A percentile compares a stretch with the other conserved stretches of the same genome.
These are phyloP conservation scores for Pangasius krempfi DNA, from an alignment of 2,797 vertebrate species.

Conservation along the genomic window DNA sequence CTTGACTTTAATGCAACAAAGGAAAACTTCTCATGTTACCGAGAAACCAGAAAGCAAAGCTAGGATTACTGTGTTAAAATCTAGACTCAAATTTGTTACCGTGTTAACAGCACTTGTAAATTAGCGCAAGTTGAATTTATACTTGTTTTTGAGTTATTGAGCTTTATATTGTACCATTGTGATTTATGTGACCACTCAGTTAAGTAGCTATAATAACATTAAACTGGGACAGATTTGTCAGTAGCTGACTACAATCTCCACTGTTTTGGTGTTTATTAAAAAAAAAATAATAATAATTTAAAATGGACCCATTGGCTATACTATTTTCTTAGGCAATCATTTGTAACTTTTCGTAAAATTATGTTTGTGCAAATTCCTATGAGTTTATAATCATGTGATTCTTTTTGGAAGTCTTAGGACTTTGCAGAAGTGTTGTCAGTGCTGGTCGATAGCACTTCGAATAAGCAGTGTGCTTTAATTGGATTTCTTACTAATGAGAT, in stretches of 20 bases:
- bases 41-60: background rate
- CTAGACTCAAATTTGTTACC: background rate
- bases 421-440: background rate
- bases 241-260: background rate
- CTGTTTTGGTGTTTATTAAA: background rate
- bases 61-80: background rate
- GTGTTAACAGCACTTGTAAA: no score
- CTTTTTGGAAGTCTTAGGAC: background rate
- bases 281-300: background rate
- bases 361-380: background rate
- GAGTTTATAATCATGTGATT: background rate
- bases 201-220: background rate
- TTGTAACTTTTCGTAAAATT: background rate
- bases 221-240: background rate
- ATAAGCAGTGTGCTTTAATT: slow-evolving; percentile 21
- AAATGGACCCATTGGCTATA: background rate
- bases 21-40: no score
- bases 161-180: no score
- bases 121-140: no score
- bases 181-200: background rate
- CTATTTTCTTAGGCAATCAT: background rate
- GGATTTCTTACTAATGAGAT: slow-evolving; percentile 15
- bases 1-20: no score
- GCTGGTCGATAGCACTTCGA: background rate
- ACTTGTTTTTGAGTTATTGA: no score